These are phyloP conservation scores for Hippolais icterina DNA, from an alignment of 2,113 vertebrate species.

Conservation along the genomic window DNA sequence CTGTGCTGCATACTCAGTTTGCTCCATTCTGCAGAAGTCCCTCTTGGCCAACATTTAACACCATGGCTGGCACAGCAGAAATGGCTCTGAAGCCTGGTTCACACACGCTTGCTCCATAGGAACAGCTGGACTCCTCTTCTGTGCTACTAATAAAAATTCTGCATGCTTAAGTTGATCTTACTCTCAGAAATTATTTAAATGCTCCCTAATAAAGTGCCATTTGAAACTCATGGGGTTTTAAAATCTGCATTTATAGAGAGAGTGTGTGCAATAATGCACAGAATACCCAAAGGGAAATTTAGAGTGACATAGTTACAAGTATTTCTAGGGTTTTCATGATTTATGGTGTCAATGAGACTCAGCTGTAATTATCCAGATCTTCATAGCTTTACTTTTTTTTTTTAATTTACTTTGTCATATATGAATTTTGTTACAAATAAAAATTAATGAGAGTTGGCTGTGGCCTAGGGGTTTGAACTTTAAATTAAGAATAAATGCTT, in stretches of 20 bases:
- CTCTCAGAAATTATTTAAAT: constrained; percentile 67
- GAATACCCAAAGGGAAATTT: constrained; percentile 52
- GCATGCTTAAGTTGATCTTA: constrained; percentile 45
- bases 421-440: constrained; percentile 31
- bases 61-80: constrained; percentile 7
- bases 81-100: constrained; percentile 37
- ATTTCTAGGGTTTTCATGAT: constrained; percentile 51
- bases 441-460: not conserved
- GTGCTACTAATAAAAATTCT: constrained; percentile 49
- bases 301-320: constrained; percentile 63
- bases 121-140: constrained; percentile 50
- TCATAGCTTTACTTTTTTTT: not conserved
- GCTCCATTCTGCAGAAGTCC: not conserved
- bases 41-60: constrained; percentile 44
- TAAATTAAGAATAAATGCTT: constrained; percentile 12
- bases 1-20: constrained; percentile 10
- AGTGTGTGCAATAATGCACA: constrained; percentile 37
- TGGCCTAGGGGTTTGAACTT: constrained; percentile 8
- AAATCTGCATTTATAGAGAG: constrained; percentile 54
- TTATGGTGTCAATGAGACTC: constrained; percentile 45
- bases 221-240: constrained; percentile 52
- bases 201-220: constrained; percentile 65
- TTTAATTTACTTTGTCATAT: constrained; percentile 33
- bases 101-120: not conserved
- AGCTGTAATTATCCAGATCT: not conserved